These are phyloP conservation scores for Crax fasciolata DNA, from an alignment of 2,797 vertebrate genomes.

Conservation along the genomic window DNA sequence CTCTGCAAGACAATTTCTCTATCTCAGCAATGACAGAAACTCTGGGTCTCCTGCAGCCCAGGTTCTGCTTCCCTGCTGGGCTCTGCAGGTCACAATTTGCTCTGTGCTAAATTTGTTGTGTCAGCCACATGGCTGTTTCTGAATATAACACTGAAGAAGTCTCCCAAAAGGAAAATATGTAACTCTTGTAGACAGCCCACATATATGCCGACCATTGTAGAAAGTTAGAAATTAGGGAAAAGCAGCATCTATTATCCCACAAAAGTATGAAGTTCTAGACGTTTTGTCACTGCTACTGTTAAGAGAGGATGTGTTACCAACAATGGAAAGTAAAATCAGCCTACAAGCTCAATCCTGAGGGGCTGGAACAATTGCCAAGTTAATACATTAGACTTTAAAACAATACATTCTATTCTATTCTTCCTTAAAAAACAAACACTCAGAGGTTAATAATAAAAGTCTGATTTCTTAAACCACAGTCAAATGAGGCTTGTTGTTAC, in stretches of 20 bases:
- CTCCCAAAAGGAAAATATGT: neutral
- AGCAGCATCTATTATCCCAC: neutral
- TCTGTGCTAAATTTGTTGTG: neutral
- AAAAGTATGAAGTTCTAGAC: neutral
- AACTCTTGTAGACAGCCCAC: neutral
- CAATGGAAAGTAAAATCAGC: neutral
- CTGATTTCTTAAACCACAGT: constrained; percentile 7
- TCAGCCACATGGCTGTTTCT: neutral
- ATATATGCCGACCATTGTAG: neutral
- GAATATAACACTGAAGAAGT: neutral
- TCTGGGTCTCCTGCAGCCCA: neutral
- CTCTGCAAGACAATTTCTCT: neutral
- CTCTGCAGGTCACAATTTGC: neutral
- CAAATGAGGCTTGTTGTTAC: neutral
- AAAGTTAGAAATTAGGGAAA: neutral
- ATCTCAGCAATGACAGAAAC: neutral
- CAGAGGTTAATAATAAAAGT: neutral
- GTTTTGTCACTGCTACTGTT: neutral
- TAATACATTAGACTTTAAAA: neutral
- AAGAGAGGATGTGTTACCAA: neutral
- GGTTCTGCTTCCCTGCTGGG: neutral
- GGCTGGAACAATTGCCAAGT: neutral
- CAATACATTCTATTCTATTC: neutral
- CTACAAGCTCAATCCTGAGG: neutral
- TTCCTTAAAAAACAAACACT: neutral